A percentile compares a stretch with the other conserved stretches of the same genome.
phyloP scores from a whole-genome alignment of 2,888 invertebrate genomes.

The Polietes domitor region DNA sequence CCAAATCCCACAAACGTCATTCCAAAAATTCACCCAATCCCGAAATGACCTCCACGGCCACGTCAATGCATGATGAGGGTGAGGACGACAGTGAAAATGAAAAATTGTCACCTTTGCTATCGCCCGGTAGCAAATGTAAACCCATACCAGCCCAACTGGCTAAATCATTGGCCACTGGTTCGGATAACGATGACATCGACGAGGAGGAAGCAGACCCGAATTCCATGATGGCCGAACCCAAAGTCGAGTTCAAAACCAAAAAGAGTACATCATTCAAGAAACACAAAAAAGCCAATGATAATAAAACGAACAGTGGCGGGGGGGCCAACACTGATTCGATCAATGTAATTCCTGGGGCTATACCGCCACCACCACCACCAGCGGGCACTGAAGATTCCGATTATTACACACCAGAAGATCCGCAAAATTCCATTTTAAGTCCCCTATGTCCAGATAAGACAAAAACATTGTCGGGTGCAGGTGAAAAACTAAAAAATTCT shows the following conservation, averaged over 20 bases:
- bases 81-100: conserved; percentile 92
- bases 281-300: conserved; percentile 67
- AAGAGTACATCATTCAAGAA: conserved; percentile 65
- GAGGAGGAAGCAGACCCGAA: conserved; percentile 58
- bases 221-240: conserved; percentile 52
- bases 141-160: conserved; percentile 63
- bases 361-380: conserved; percentile 43
- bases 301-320: conserved; percentile 50
- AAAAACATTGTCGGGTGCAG: conserved; percentile 70
- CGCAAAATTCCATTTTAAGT: conserved; percentile 85
- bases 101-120: conserved; percentile 88
- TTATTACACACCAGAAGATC: conserved; percentile 90
- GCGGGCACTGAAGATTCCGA: conserved; percentile 85
- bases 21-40: conserved; percentile 64
- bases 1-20: conserved; percentile 70
- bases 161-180: conserved; percentile 69
- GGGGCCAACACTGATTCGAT: conserved; percentile 50
- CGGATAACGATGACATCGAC: conserved; percentile 52
- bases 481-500: conserved; percentile 71
- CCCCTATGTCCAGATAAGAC: conserved; percentile 82
- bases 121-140: conserved; percentile 73
- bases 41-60: conserved; percentile 63
- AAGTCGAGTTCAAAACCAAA: conserved; percentile 58
- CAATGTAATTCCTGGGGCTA: conserved; percentile 48
- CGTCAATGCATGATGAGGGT: conserved; percentile 72